These are phyloP conservation scores for Sphaerodactylus townsendi DNA, from an alignment of 2,113 vertebrate species.

Conservation along the genomic window DNA sequence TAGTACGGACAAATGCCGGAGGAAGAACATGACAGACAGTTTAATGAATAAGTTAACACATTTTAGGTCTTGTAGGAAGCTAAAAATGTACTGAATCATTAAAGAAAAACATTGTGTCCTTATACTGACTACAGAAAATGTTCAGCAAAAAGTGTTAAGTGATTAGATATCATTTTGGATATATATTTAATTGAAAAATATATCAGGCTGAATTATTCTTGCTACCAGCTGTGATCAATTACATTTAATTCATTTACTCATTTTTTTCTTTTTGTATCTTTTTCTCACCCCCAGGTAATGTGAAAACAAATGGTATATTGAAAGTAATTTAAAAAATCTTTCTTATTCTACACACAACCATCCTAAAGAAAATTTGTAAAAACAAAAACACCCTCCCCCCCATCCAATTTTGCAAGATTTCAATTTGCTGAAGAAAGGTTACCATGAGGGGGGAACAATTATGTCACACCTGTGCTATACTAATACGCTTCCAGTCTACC, in stretches of 20 bases:
- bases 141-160: neutral
- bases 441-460: neutral
- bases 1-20: neutral
- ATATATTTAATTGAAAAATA: too few species aligned
- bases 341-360: neutral
- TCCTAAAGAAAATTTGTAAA: neutral
- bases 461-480: neutral
- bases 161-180: neutral
- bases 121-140: neutral
- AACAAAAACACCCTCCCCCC: neutral
- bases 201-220: too few species aligned
- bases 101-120: neutral
- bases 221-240: neutral
- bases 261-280: neutral
- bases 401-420: too few species aligned
- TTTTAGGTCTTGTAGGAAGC: neutral
- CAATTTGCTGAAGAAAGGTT: too few species aligned
- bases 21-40: slow-evolving; percentile 7
- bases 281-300: neutral
- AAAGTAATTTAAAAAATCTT: neutral
- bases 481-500: neutral
- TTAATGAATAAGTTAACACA: neutral
- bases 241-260: neutral
- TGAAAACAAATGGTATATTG: neutral
- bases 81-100: neutral